These are phyloP conservation scores for Chlorodrepanis virens DNA, from an alignment of 2,113 vertebrate genomes.

Conservation along the genomic window DNA sequence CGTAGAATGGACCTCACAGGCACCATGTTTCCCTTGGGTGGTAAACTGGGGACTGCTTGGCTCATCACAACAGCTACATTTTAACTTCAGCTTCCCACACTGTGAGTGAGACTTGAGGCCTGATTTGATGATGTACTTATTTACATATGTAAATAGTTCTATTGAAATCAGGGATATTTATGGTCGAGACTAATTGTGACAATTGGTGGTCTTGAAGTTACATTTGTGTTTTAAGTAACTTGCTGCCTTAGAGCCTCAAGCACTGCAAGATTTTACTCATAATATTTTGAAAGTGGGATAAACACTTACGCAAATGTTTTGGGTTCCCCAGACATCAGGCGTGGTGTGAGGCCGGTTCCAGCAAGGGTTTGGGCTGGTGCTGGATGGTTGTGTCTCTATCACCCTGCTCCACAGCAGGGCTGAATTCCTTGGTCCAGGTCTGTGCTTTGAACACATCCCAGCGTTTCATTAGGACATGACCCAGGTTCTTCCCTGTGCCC, in stretches of 20 bases:
- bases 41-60: background rate
- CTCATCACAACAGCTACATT: background rate
- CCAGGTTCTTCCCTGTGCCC: background rate
- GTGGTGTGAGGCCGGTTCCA: background rate
- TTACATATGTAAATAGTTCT: background rate
- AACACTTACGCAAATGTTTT: conserved; percentile 25
- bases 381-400: background rate
- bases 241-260: background rate
- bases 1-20: background rate
- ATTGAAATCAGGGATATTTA: conserved; percentile 24
- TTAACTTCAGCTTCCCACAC: background rate
- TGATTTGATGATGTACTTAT: conserved; percentile 1
- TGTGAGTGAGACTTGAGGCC: background rate
- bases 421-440: background rate
- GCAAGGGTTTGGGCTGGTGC: background rate
- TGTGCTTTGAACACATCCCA: background rate
- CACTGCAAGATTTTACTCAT: conserved; percentile 28
- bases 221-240: background rate
- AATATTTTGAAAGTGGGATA: conserved; percentile 54
- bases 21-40: background rate
- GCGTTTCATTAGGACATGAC: rapidly evolving
- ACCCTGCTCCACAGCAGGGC: background rate
- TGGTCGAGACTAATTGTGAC: background rate
- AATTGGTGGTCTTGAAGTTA: conserved; percentile 23
- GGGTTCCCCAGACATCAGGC: background rate